Base-by-base conservation (phyloP, 2,797 vertebrate species). In the Philypnodon macrostomus region DNA sequence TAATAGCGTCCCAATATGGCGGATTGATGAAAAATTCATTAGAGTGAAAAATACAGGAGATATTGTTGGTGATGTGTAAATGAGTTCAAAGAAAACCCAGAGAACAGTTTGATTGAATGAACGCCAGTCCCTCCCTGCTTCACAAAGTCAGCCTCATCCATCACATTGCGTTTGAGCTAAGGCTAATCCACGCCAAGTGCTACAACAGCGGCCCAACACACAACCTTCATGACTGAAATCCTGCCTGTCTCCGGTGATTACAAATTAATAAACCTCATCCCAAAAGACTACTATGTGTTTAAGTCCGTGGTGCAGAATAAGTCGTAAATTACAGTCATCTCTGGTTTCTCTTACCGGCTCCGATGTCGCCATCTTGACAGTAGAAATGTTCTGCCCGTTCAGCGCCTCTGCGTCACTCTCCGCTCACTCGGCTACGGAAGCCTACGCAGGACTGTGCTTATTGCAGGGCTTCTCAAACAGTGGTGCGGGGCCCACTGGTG, bases 311-410 rank as follows among this genome's bases (percentile, higher is more conserved):
- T 11, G 30, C 24, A 3, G 23, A 1, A 19, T 19, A 15, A 10
- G 14, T 40, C 34, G 15, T 23, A 30, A 67, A 58, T 34, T 47
- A 4, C 34, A 18, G 42, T 33, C 32, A 36, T 55, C 33, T 58
- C 46, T 59, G 12, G 51, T 72, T 58, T 68, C 68, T 65, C 88
- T 91, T 92, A 92, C 90, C 90, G 90, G 90, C 86, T 92, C 90
- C 87, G 90, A 92, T 79, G 90, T 91, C 88, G 90, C 90, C 90
- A 92, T 92, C 89, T 92, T 92, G 86, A 85, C 78, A 79, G 82
- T 77, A 67, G 73, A 85, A 83, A 70, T 53, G 60, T 77, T 87
- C 87, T 88, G 81, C 26, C 61, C 60, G 73, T 73, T 78, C 73
- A 54, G 76, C 80, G 83, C 75, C 70, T 52, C 58, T 87, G 88